Conservation (phyloP, 92 coral and sea anemone genomes). For the Porites divaricata region DNA sequence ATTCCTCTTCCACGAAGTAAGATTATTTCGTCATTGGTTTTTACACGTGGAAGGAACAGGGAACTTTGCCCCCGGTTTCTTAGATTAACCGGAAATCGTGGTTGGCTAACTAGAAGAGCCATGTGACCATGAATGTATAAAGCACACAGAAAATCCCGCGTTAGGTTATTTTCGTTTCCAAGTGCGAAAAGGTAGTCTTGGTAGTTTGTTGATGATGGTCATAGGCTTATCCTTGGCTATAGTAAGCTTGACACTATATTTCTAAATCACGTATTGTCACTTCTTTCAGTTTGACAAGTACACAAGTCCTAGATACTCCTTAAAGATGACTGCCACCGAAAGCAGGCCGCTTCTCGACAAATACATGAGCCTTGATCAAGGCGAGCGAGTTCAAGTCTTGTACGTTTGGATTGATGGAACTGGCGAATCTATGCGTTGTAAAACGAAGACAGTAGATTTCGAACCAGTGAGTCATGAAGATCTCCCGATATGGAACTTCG, state of each 20-base stretch:
- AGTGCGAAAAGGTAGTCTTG: constrained; percentile 6
- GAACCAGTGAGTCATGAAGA: constrained; percentile 67
- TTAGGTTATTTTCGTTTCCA: background rate
- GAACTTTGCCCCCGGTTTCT: constrained; percentile 24
- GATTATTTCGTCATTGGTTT: background rate
- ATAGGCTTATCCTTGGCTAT: too few relatives aligned
- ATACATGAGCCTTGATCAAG: constrained; percentile 87
- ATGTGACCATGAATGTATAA: constrained; percentile 15
- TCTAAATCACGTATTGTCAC: too few relatives aligned
- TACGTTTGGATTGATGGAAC: constrained; percentile 97
- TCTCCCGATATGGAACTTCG: constrained; percentile 98
- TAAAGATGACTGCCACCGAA: constrained; percentile 50
- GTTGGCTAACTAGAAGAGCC: too few relatives aligned
- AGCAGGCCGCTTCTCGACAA: constrained; percentile 66
- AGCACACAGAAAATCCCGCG: background rate
- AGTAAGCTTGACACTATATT: too few relatives aligned
- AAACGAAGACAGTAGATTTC: constrained; percentile 83
- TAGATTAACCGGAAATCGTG: too few relatives aligned
- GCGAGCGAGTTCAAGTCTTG: constrained; percentile 84
- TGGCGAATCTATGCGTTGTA: constrained; percentile 94
- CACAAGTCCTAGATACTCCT: background rate
- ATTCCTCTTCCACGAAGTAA: background rate
- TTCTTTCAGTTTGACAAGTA: background rate
- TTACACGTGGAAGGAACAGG: background rate
- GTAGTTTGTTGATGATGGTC: background rate